Percentiles rank a stretch among this genome's conserved stretches.
Evolutionary conservation across 2,888 invertebrate genomes (phyloP).

Genomic region (Enchytraeus crypticus): DNA sequence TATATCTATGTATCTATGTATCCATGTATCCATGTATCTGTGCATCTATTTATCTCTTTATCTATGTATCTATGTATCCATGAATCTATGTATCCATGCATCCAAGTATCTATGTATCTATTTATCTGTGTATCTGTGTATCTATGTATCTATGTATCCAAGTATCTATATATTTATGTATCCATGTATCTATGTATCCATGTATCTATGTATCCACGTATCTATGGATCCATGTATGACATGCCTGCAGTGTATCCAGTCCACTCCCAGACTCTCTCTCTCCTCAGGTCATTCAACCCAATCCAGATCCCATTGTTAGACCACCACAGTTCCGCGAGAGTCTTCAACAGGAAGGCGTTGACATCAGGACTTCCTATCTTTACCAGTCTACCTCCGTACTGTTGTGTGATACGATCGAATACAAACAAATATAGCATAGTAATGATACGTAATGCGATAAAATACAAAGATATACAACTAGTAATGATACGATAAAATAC

Average conservation of each 20-base stretch:
- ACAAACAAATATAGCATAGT: not conserved
- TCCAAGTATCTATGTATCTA: too few relatives aligned
- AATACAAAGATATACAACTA: not conserved
- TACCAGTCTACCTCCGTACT: conserved; percentile 32
- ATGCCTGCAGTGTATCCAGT: conserved; percentile 10
- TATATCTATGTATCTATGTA: too few relatives aligned
- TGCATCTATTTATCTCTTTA: too few relatives aligned
- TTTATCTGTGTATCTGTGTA: too few relatives aligned
- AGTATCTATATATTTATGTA: too few relatives aligned
- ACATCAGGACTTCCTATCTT: conserved; percentile 28
- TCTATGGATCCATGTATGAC: conserved; percentile 1
- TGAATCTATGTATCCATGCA: too few relatives aligned
- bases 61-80: too few relatives aligned
- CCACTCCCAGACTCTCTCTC: conserved; percentile 36
- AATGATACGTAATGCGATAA: not conserved
- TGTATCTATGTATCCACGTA: not conserved
- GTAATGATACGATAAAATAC: not conserved
- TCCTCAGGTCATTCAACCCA: conserved; percentile 35
- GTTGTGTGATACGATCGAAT: not conserved
- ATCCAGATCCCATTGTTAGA: conserved; percentile 38
- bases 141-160: too few relatives aligned
- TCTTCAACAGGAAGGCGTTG: conserved; percentile 28
- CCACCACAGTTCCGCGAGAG: conserved; percentile 28
- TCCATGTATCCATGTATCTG: too few relatives aligned
- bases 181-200: too few relatives aligned